phyloP scores from a whole-genome alignment of 2,113 vertebrate species.

The Tyto alba region DNA sequence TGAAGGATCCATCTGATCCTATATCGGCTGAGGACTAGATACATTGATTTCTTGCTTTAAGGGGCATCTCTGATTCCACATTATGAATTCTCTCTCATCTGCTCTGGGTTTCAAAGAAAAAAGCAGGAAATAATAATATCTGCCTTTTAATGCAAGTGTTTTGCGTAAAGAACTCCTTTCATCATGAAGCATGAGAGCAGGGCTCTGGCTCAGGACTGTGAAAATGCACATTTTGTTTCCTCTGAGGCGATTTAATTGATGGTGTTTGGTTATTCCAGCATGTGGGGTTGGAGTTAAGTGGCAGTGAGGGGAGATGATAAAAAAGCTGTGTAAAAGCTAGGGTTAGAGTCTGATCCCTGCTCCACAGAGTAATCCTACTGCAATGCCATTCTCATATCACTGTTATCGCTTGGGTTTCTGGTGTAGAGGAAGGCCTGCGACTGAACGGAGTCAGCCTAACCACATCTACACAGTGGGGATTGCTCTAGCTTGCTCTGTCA shows the following conservation, averaged over 20 bases:
- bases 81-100: neutral
- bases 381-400: neutral
- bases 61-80: neutral
- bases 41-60: neutral
- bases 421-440: neutral
- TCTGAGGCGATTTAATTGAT: neutral
- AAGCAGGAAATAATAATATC: neutral
- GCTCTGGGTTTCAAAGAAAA: neutral
- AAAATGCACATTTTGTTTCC: neutral
- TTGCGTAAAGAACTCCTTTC: neutral
- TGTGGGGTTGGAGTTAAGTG: neutral
- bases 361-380: neutral
- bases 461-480: rapidly evolving
- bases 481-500: neutral
- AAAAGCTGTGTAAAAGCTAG: neutral
- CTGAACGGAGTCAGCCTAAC: neutral
- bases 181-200: neutral
- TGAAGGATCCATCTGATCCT: neutral
- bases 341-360: neutral
- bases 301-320: neutral
- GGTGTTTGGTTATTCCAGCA: neutral
- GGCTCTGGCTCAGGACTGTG: neutral
- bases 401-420: neutral
- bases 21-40: neutral
- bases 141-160: neutral